A percentile compares a stretch with the other conserved stretches of the same genome.
Conservation (phyloP, 2,797 vertebrate genomes). For the Molossus alvarezi region DNA sequence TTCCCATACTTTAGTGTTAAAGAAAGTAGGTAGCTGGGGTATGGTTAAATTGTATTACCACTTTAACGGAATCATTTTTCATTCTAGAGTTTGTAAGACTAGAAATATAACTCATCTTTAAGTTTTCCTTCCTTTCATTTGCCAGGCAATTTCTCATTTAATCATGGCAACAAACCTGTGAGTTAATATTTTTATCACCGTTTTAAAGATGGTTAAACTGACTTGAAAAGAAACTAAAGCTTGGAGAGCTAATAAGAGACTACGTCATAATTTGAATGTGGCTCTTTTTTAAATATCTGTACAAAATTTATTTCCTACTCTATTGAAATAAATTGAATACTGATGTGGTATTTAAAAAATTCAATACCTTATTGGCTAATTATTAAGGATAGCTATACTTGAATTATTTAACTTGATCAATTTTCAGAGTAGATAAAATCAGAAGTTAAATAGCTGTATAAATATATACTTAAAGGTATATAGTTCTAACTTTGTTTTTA, state of each 20-base stretch:
- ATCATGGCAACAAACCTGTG: not conserved
- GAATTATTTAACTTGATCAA: conserved; percentile 37
- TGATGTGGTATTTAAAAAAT: conserved; percentile 52
- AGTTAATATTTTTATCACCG: not conserved
- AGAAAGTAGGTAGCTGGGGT: not conserved
- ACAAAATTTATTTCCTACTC: conserved; percentile 1
- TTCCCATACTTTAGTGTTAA: not conserved
- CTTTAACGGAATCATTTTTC: conserved; percentile 53
- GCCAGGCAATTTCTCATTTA: conserved; percentile 5
- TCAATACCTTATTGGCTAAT: not conserved
- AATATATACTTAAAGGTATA: conserved; percentile 51
- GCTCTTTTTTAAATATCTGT: conserved; percentile 29
- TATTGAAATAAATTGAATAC: conserved; percentile 60
- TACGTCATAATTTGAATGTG: not conserved
- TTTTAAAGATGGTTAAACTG: conserved; percentile 56
- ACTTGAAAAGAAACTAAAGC: conserved; percentile 45
- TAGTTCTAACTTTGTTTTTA: conserved; percentile 42
- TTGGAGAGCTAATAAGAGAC: not conserved
- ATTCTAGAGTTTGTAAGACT: conserved; percentile 43
- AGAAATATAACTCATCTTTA: conserved; percentile 34
- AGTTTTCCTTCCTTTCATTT: conserved; percentile 14
- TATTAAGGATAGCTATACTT: conserved; percentile 14
- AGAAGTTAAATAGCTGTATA: conserved; percentile 50
- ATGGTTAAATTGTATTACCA: not conserved
- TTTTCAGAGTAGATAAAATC: conserved; percentile 65